These are phyloP conservation scores for Tetragonula clypearis DNA, from an alignment of 1,140 invertebrate species.

Conservation along the genomic window DNA sequence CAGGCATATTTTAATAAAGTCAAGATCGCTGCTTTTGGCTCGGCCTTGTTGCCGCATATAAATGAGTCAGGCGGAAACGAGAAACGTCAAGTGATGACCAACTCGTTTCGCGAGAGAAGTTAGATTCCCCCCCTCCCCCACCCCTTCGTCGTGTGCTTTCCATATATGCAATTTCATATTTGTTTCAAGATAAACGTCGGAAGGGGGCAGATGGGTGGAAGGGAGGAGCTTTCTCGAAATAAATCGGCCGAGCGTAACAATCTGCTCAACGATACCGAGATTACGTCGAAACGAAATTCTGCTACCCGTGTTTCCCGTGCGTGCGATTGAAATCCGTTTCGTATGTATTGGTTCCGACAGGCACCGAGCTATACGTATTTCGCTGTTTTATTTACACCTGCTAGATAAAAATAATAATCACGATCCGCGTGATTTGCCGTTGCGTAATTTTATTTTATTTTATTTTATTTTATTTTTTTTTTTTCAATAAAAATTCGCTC, in stretches of 20 bases:
- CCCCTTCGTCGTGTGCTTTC: background rate
- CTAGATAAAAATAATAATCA: no score
- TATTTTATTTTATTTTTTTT: no score
- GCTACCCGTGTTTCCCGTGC: background rate
- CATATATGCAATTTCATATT: conserved; percentile 40
- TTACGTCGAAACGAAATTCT: no score
- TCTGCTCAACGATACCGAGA: no score
- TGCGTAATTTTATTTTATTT: no score
- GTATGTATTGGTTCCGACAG: no score
- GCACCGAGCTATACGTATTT: background rate
- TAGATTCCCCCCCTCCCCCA: conserved; percentile 8
- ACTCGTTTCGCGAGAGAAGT: conserved; percentile 49
- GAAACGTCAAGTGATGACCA: conserved; percentile 56
- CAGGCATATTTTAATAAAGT: conserved; percentile 59
- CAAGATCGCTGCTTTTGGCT: conserved; percentile 62
- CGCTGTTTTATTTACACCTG: no score
- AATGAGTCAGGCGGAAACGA: conserved; percentile 67
- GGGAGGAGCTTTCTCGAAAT: background rate
- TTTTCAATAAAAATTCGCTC: no score
- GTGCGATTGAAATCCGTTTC: no score
- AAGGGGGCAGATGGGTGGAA: no score
- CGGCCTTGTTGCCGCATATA: conserved; percentile 59
- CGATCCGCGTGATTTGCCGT: no score
- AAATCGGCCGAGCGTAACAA: background rate
- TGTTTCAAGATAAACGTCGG: conserved; percentile 20